These are phyloP conservation scores for Poeciliopsis presidionis DNA, from an alignment of 2,797 vertebrate genomes.

Conservation along the genomic window DNA sequence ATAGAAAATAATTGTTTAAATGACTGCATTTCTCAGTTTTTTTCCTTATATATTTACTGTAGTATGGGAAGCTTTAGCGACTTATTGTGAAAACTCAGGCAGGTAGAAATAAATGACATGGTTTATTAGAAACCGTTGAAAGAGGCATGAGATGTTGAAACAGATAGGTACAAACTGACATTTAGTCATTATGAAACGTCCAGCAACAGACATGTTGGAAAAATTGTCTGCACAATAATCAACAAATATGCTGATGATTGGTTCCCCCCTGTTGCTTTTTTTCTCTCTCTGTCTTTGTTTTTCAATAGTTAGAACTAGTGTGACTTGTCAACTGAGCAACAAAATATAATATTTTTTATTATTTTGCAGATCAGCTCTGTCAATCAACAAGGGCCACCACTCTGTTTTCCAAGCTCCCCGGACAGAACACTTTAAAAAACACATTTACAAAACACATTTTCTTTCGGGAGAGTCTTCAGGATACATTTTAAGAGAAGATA, in stretches of 20 bases:
- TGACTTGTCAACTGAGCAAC: not conserved
- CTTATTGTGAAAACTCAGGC: not conserved
- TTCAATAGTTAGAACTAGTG: not conserved
- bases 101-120: not conserved
- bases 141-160: not conserved
- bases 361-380: not conserved
- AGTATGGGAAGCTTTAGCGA: not conserved
- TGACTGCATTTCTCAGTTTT: not conserved
- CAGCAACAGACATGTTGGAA: not conserved
- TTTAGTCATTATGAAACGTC: not conserved
- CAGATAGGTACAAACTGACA: not conserved
- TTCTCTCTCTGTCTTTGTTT: not conserved
- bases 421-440: not conserved
- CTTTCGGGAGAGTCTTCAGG: not conserved
- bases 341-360: not conserved
- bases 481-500: not conserved
- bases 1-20: not conserved
- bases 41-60: not conserved
- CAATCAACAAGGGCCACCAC: not conserved
- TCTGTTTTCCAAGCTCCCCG: not conserved
- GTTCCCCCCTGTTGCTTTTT: not conserved
- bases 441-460: not conserved
- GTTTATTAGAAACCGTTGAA: too few species aligned
- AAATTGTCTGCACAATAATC: not conserved
- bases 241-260: not conserved